These are phyloP conservation scores for Acanthis flammea DNA, from an alignment of 2,797 vertebrate genomes.

Conservation along the genomic window DNA sequence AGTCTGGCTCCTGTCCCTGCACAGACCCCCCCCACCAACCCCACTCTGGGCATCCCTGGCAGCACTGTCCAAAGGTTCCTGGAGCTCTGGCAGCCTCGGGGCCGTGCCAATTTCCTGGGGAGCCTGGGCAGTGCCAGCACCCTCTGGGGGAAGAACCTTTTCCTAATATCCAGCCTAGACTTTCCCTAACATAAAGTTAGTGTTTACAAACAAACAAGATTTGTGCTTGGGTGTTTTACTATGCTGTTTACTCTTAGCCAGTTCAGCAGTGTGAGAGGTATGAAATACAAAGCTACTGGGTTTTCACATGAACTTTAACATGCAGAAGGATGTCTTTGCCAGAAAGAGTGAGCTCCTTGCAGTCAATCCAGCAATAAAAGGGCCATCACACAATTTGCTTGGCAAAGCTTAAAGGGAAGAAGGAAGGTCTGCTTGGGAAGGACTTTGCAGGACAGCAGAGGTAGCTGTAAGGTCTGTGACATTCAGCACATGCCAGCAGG, in stretches of 20 bases:
- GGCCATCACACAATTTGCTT: background rate
- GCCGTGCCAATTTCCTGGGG: background rate
- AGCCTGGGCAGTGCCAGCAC: background rate
- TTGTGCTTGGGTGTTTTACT: background rate
- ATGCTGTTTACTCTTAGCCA: background rate
- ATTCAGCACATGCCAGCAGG: background rate
- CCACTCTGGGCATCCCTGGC: background rate
- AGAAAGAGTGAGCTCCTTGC: background rate
- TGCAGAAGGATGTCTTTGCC: background rate
- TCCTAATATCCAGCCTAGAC: background rate
- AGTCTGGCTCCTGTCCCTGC: background rate
- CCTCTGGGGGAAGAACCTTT: background rate
- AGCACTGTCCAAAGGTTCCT: fast-evolving
- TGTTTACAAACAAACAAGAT: background rate
- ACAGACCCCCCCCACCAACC: fast-evolving
- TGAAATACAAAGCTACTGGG: background rate
- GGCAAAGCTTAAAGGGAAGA: background rate
- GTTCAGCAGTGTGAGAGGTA: background rate
- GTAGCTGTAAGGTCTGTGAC: background rate
- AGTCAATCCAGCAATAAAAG: background rate
- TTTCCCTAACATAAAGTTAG: background rate
- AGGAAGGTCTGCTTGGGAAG: background rate
- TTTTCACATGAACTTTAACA: background rate
- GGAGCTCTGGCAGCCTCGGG: background rate
- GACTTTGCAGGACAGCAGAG: background rate